Percentiles rank a stretch among this genome's conserved stretches.
phyloP scores from a whole-genome alignment of 30 jellyfish, hydroid and myxozoan genomes.

The Chrysaora quinquecirrha region DNA sequence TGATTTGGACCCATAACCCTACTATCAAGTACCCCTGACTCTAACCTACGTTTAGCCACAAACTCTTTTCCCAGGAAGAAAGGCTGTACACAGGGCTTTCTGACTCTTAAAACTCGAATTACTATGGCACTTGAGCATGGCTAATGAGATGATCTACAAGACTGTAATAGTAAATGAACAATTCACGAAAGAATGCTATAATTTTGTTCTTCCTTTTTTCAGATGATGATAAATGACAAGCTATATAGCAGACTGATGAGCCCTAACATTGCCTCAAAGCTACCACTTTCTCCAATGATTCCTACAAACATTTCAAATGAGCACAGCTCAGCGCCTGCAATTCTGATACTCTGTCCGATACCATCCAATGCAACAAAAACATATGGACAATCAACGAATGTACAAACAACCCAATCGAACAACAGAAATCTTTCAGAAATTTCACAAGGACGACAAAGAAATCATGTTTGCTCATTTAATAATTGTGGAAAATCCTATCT shows the following conservation, averaged over 20 bases:
- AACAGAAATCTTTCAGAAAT: slow-evolving; percentile 14
- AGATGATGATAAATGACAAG: neutral
- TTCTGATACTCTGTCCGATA: slow-evolving; percentile 80
- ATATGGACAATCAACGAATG: slow-evolving; percentile 1
- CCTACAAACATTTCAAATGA: neutral
- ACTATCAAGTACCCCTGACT: too few relatives aligned
- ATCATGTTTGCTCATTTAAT: slow-evolving; percentile 75
- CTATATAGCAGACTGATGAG: neutral
- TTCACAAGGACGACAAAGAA: slow-evolving; percentile 56
- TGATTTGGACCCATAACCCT: too few relatives aligned
- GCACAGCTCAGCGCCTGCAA: slow-evolving; percentile 67
- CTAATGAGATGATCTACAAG: too few relatives aligned
- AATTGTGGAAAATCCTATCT: slow-evolving; percentile 82
- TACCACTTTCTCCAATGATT: slow-evolving; percentile 18
- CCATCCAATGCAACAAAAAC: slow-evolving; percentile 35
- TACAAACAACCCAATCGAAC: neutral
- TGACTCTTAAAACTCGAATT: too few relatives aligned
- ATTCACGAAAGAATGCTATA: too few relatives aligned
- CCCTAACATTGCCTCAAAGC: neutral
- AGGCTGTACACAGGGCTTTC: too few relatives aligned
- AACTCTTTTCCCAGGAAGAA: too few relatives aligned
- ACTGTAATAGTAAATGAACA: too few relatives aligned
- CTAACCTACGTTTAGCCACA: too few relatives aligned
- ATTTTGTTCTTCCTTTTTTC: too few relatives aligned
- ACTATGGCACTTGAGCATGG: too few relatives aligned